Conservation (phyloP, 2,113 vertebrate species). For the Pica pica region DNA sequence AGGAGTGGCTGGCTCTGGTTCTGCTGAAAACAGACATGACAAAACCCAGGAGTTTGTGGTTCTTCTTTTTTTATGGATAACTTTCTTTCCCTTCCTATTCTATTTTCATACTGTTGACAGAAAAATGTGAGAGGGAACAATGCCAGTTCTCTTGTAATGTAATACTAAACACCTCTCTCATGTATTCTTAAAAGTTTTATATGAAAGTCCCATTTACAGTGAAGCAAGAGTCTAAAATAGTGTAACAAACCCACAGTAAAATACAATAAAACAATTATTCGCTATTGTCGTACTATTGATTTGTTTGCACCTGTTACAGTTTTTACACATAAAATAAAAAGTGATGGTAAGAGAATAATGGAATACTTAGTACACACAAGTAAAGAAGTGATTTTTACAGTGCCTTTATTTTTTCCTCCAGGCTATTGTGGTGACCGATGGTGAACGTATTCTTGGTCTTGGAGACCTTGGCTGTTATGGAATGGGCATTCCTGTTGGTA, state of each 20-base stretch:
- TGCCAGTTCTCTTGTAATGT: not conserved
- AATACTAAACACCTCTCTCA: not conserved
- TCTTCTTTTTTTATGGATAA: not conserved
- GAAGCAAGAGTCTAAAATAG: not conserved
- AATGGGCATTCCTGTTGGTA: slow-evolving; percentile 98
- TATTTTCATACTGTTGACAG: not conserved
- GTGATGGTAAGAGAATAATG: not conserved
- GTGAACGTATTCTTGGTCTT: slow-evolving; percentile 94
- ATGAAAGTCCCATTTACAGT: not conserved
- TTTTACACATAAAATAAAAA: not conserved
- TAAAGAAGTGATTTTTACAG: not conserved
- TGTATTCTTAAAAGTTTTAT: not conserved
- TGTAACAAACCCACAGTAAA: not conserved
- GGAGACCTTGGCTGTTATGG: slow-evolving; percentile 95
- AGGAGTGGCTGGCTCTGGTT: not conserved
- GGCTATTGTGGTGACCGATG: slow-evolving; percentile 94
- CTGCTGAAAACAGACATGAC: not conserved
- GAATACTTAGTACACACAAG: not conserved
- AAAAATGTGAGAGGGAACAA: not conserved
- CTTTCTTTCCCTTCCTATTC: not conserved
- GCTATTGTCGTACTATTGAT: not conserved
- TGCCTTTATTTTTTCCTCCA: slow-evolving; percentile 40
- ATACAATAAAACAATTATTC: not conserved
- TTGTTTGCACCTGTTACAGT: not conserved
- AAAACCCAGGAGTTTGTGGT: not conserved